Evolutionary conservation across 2,888 invertebrate genomes (phyloP), one percentile per base, ranked within the genome.

Genomic region (Drosophila kanekoi): DNA sequence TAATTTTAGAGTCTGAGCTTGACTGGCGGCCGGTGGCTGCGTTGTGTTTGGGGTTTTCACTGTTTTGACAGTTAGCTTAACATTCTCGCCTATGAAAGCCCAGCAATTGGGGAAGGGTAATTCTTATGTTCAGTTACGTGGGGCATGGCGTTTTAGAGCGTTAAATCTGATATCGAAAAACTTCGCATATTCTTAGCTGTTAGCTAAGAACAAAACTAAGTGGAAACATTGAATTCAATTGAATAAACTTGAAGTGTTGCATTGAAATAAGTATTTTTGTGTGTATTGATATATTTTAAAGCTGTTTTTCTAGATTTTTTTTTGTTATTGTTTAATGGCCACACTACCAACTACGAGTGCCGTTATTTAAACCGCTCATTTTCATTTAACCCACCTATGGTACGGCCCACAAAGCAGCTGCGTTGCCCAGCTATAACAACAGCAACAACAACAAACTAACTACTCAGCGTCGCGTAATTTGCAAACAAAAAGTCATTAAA

Each of bases 401-500:
- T 1, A 9, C 40, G 20, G 18, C 23, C 45, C 41, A 47, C 23
- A 54, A 57, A 9, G 47, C 61, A 54, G 49, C 37, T 48, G 60
- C 38, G 48, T 44, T 59, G 38, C 23, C 43, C 59, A 52, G 51
- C 35, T 41, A 16, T 28, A 56, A n/a, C 6, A 38, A 48, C 6
- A 45, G 43, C 11, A 41, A 43, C 4, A 44, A 33, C 18, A 48
- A n/a, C 11, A 63, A 37, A 32, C 45, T 44, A 49, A 75, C 70
- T 59, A 48, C 54, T 61, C 48, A 58, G 48, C 63, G 65, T 61
- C 63, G 59, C 71, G 76, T 74, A 76, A 79, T 84, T 81, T 81
- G 79, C 82, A 82, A 78, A 77, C 72, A 73, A 84, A 84, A 77
- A 72, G 73, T 61, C 78, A 84, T 83, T 86, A 83, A 79, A 85